Percentiles rank a stretch among this genome's conserved stretches.
Evolutionary conservation across 2,888 invertebrate species (phyloP).

Genomic region (Agrotis ipsilon): DNA sequence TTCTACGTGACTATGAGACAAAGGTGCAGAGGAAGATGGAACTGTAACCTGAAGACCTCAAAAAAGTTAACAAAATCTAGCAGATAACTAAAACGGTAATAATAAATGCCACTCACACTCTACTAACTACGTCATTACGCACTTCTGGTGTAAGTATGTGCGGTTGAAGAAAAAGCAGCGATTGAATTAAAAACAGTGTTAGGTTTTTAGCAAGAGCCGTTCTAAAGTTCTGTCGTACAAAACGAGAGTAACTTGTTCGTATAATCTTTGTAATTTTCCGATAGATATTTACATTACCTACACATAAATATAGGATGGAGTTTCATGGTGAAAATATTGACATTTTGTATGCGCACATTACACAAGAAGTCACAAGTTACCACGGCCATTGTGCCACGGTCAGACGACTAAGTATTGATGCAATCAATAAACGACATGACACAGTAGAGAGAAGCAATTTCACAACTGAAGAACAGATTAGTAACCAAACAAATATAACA

Average conservation of each 20-base stretch:
- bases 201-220: no score
- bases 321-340: conserved; percentile 15
- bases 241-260: background rate
- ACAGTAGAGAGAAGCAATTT: background rate
- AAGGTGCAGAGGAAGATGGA: background rate
- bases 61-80: no score
- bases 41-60: background rate
- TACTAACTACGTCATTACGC: no score
- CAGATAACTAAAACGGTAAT: no score
- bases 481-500: background rate
- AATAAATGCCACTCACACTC: no score
- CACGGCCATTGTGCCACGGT: conserved; percentile 46
- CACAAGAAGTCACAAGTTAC: conserved; percentile 43
- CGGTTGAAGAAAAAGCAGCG: no score
- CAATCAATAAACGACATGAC: conserved; percentile 32
- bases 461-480: conserved; percentile 12
- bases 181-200: no score
- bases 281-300: background rate
- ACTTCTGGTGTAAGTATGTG: no score
- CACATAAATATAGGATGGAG: background rate
- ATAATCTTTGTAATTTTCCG: background rate
- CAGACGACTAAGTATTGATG: conserved; percentile 37
- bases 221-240: no score
- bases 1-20: background rate
- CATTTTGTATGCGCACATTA: conserved; percentile 39